phyloP scores from a whole-genome alignment of 2,797 vertebrate species.

The Pseudochromis fuscus region DNA sequence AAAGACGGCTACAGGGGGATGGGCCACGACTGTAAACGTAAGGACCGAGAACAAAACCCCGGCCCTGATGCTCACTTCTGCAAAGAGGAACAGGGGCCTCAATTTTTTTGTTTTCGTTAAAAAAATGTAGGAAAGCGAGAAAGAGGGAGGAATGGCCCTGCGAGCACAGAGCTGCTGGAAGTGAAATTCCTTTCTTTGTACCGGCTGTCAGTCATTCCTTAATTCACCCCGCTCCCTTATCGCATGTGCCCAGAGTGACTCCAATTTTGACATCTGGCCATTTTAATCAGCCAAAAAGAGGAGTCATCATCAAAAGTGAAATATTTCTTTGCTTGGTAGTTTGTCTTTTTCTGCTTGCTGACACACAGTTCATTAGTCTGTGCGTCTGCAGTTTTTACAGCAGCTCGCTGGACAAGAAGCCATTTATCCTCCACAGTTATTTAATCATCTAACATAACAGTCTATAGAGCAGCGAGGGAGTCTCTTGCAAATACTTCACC shows the following conservation, averaged over 20 bases:
- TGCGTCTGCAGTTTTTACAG: slow-evolving; percentile 40
- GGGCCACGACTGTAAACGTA: slow-evolving; percentile 92
- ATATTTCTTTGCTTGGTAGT: slow-evolving; percentile 32
- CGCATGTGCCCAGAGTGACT: slow-evolving; percentile 33
- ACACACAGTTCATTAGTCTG: slow-evolving; percentile 56
- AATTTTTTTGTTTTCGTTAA: slow-evolving; percentile 53
- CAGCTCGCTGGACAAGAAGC: slow-evolving; percentile 49
- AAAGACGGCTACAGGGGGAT: slow-evolving; percentile 91
- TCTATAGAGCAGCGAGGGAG: slow-evolving; percentile 38
- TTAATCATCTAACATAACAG: slow-evolving; percentile 58
- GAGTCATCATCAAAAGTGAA: slow-evolving; percentile 47
- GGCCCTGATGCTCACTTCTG: slow-evolving; percentile 36
- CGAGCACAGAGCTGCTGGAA: slow-evolving; percentile 31
- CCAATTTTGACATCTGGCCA: slow-evolving; percentile 43
- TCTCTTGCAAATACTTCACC: slow-evolving; percentile 52
- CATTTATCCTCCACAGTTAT: slow-evolving; percentile 58
- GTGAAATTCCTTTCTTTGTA: slow-evolving; percentile 74
- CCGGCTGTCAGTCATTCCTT: slow-evolving; percentile 68
- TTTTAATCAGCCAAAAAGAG: slow-evolving; percentile 58
- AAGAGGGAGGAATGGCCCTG: slow-evolving; percentile 41
- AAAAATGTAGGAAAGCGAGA: slow-evolving; percentile 38
- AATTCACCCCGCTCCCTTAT: slow-evolving; percentile 54
- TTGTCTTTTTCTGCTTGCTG: slow-evolving; percentile 50
- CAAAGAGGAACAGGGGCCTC: slow-evolving; percentile 48
- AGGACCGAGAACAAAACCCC: slow-evolving; percentile 72